Evolutionary conservation across 2,113 vertebrate species (phyloP).

Genomic region (Notiomystis cincta): DNA sequence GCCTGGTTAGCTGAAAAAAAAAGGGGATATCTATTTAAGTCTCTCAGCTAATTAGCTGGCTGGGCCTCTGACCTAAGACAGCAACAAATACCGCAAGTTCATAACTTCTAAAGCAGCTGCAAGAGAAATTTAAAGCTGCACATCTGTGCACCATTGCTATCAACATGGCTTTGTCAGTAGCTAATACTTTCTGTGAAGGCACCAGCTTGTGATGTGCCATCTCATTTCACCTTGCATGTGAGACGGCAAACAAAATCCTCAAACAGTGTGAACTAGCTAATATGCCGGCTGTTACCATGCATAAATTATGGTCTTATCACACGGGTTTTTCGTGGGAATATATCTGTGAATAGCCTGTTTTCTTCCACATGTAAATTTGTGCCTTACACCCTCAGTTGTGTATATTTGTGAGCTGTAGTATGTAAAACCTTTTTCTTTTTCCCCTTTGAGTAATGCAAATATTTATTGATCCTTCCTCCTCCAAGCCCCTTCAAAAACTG

Average conservation of each 20-base stretch:
- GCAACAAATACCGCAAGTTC: slow-evolving; percentile 63
- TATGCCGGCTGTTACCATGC: slow-evolving; percentile 76
- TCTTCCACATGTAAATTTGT: slow-evolving; percentile 99
- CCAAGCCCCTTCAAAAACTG: slow-evolving; percentile 43
- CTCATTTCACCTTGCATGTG: slow-evolving; percentile 87
- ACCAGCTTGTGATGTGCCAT: slow-evolving; percentile 81
- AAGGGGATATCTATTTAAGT: slow-evolving; percentile 89
- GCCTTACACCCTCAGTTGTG: slow-evolving; percentile 99
- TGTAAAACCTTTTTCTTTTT: slow-evolving; percentile 58
- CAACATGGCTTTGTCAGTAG: slow-evolving; percentile 82
- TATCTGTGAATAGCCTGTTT: slow-evolving; percentile 89
- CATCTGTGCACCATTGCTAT: slow-evolving; percentile 68
- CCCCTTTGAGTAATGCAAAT: slow-evolving; percentile 71
- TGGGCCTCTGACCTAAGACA: slow-evolving; percentile 69
- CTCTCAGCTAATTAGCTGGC: slow-evolving; percentile 79
- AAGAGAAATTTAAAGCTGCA: slow-evolving; percentile 71
- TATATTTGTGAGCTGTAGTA: slow-evolving; percentile 87
- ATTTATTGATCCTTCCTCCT: slow-evolving; percentile 73
- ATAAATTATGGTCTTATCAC: slow-evolving; percentile 75
- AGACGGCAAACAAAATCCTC: slow-evolving; percentile 78
- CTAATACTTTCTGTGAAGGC: slow-evolving; percentile 79
- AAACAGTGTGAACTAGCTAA: slow-evolving; percentile 73
- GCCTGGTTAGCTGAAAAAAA: slow-evolving; percentile 69
- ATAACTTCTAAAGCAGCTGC: slow-evolving; percentile 61
- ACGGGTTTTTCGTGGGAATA: slow-evolving; percentile 76